phyloP scores from a whole-genome alignment of 2,113 vertebrate genomes.

The Centropus bengalensis region DNA sequence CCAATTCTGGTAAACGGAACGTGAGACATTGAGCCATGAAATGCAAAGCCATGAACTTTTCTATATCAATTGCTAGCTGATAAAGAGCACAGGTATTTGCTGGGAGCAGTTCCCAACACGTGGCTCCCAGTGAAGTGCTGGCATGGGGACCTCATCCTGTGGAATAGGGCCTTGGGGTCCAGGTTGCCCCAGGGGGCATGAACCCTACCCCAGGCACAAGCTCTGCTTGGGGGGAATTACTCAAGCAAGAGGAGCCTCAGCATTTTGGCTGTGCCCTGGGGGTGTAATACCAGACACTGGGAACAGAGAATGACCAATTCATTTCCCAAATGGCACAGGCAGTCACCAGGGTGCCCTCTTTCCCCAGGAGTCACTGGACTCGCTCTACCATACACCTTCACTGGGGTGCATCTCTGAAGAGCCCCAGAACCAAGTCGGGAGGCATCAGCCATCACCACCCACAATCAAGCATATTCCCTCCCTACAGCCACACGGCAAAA shows the following conservation, averaged over 20 bases:
- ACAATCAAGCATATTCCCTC: not conserved
- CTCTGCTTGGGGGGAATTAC: not conserved
- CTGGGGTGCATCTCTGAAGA: not conserved
- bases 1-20: not conserved
- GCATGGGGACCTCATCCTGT: rapidly evolving
- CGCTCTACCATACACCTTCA: rapidly evolving
- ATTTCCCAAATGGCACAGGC: not conserved
- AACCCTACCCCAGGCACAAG: not conserved
- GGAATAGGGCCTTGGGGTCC: not conserved
- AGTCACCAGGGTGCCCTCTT: not conserved
- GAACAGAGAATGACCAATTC: not conserved
- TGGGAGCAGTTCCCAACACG: slow-evolving; percentile 19
- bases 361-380: not conserved
- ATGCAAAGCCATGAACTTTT: slow-evolving; percentile 49
- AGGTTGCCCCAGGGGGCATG: not conserved
- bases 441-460: not conserved
- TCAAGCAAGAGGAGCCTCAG: not conserved
- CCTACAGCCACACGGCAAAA: rapidly evolving
- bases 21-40: not conserved
- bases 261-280: not conserved
- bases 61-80: slow-evolving; percentile 41
- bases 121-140: not conserved
- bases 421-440: not conserved
- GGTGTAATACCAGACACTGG: not conserved
- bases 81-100: slow-evolving; percentile 17